phyloP scores from a whole-genome alignment of 30 jellyfish, hydroid and myxozoan genomes.

The Cassiopea andromeda region DNA sequence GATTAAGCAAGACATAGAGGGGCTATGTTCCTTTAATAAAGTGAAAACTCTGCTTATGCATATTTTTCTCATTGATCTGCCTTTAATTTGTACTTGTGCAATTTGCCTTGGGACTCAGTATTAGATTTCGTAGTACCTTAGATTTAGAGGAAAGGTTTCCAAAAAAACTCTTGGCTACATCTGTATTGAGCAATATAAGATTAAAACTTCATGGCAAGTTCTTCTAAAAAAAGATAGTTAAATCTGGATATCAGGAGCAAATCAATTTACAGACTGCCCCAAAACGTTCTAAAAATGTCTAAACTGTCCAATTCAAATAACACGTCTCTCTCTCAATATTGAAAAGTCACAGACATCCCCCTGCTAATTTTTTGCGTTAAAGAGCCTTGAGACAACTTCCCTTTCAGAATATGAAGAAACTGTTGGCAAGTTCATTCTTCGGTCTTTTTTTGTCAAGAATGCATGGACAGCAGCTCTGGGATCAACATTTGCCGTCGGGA shows the following conservation, averaged over 20 bases:
- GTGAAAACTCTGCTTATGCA: not conserved
- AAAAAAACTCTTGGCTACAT: too few species aligned
- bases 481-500: conserved; percentile 38
- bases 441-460: conserved; percentile 29
- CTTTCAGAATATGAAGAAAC: too few species aligned
- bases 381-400: too few species aligned
- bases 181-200: too few species aligned
- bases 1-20: not conserved
- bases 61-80: not conserved
- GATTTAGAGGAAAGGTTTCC: too few species aligned
- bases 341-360: too few species aligned
- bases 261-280: not conserved
- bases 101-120: too few species aligned
- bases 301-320: too few species aligned
- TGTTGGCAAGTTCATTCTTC: not conserved
- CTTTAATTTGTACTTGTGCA: too few species aligned
- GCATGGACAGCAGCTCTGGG: conserved; percentile 57
- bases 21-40: not conserved
- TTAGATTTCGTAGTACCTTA: too few species aligned
- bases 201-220: not conserved
- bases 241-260: conserved; percentile 21
- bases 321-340: not conserved
- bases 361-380: too few species aligned
- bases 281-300: too few species aligned
- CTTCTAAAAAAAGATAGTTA: not conserved